A percentile compares a stretch with the other conserved stretches of the same genome.
phyloP scores from a whole-genome alignment of 2,888 invertebrate genomes.

The Cephus runcator region DNA sequence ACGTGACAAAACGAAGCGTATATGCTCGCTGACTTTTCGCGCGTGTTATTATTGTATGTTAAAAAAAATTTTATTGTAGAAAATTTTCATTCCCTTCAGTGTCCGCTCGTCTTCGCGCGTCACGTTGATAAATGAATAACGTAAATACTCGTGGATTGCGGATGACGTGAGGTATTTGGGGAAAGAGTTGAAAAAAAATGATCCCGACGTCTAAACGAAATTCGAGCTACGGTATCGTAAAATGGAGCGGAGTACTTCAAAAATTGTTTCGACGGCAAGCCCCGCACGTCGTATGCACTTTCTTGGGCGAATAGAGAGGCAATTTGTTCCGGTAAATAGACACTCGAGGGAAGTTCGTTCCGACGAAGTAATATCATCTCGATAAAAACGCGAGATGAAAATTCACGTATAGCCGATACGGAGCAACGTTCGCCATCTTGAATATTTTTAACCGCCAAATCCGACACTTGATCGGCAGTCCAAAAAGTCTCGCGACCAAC shows the following conservation, averaged over 20 bases:
- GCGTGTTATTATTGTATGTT: background rate
- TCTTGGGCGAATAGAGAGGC: background rate
- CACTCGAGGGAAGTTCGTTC: background rate
- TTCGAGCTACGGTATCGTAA: background rate
- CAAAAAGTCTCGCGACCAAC: no score
- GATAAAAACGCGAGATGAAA: background rate
- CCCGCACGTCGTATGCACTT: background rate
- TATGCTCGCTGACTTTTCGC: background rate
- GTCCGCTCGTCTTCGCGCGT: background rate
- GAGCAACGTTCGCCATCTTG: background rate
- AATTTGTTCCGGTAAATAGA: background rate
- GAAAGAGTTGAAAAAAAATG: background rate
- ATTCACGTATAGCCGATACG: background rate
- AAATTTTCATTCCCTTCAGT: background rate
- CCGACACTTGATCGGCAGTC: no score
- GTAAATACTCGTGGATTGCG: background rate
- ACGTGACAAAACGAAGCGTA: background rate
- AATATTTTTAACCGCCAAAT: background rate
- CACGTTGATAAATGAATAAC: background rate
- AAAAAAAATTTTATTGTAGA: background rate
- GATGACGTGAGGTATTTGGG: background rate
- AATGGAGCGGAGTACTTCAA: background rate
- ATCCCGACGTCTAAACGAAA: background rate
- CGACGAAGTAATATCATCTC: background rate
- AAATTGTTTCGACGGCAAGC: background rate